Evolutionary conservation across 2,888 invertebrate genomes (phyloP), one percentile per base, ranked within the genome.

Genomic region (Epinotia brunnichana): DNA sequence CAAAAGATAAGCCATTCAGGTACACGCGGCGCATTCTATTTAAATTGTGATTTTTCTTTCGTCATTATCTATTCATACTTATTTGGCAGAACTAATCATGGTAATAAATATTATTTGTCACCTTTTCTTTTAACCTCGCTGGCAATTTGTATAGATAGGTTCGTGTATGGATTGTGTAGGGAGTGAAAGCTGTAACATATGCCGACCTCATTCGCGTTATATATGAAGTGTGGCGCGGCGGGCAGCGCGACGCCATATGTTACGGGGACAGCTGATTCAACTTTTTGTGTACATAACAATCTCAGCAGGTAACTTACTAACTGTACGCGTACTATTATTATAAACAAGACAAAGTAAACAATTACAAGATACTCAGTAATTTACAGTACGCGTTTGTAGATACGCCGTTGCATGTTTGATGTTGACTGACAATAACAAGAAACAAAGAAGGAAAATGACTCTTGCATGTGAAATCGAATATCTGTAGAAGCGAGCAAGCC

Each of bases 111-210:
- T 51, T 41, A 68, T 69, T 69, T 73, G 68, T 69, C 73, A 69
- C 62, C 57, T 69, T 59, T 69, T 63, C 39, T 68, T 67, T 73
- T 59, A 19, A 51, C 48, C 68, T 39, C 69, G 69, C 69, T 74
- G 74, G 73, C 62, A 74, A 54, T 67, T 69, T 74, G 73, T 76
- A 75, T 70, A 73, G 76, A 70, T 76, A 78, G 77, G 78, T 77
- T 78, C 77, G 80, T 84, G 85, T 87, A 85, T 81, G 82, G 87
- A 88, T 86, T 89, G 87, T 90, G 86, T 84, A 87, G 87, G 87
- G 89, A 92, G 92, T 91, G 92, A 93, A 92, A 92, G 92, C 91
- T 88, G 88, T 83, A 87, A 88, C 91, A 92, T 90, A 90, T 90
- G 92, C 84, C 85, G 90, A 85, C 90, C 92, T 90, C 91, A 89